Evolutionary conservation across 2,113 vertebrate species (phyloP), one percentile per base, ranked within the genome.

Genomic region (Jacana jacana): DNA sequence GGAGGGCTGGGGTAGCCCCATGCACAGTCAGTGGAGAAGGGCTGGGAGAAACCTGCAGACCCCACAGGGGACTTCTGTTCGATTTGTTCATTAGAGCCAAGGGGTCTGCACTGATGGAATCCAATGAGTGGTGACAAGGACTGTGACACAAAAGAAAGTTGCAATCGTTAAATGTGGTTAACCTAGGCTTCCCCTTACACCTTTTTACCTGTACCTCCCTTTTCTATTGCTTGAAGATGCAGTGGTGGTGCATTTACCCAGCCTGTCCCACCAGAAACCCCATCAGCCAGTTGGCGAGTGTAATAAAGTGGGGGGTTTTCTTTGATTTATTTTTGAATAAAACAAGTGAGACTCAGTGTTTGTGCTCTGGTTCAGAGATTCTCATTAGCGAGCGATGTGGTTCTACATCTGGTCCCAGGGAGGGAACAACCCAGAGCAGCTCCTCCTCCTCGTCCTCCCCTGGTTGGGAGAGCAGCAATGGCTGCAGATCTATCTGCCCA

Each of bases 371-470:
- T 11, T 8, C 75, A 2, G 0, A 49, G 33, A 11, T 37, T 28
- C 60, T 51, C 54, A 0, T 4, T 37, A 1, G 28, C 0, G 7
- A 5, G 0, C 7, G 65, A 2, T 2, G 51, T n/a, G 15, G 73
- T 19, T 27, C 51, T 63, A 5, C 37, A 4, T 13, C 24, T 9
- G 31, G 10, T 8, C 39, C 6, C 24, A 11, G 64, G 61, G 11
- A 81, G 17, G 35, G 60, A 23, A 57, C 0, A 6, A 13, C 13
- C 60, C 58, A 7, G 64, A 1, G 0, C 37, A 19, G 63, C 64
- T 66, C 86, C 61, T 60, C 86, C 61, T 60, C 2, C 72, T 68
- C 17, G 0, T 25, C 24, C 64, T 6, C 2, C 11, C 66, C 44
- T 0, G 14, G 22, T 3, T 24, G 73, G 81, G 46, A 44, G 51